Base-by-base conservation (phyloP, 2,113 vertebrate genomes). In the Archocentrus centrarchus region DNA sequence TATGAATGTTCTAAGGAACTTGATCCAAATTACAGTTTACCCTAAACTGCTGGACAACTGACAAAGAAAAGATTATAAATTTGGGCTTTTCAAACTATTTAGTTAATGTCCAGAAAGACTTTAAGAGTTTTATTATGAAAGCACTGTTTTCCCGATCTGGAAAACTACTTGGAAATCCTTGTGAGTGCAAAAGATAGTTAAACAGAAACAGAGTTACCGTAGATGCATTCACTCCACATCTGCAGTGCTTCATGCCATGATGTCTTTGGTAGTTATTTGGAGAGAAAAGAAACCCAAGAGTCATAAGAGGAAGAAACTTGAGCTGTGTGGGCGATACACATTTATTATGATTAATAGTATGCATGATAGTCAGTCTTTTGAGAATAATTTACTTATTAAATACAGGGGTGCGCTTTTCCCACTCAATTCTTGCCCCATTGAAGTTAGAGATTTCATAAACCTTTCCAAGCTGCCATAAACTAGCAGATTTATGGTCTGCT, bases 341-440 rank as follows among this genome's bases (percentile, higher is more conserved):
- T 60, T 80, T 79, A 82, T 76, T 35, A 83, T 88, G 79, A 84
- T 86, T 81, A 82, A 86, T 79, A 27, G 20, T 75, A 44, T n/a
- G 44, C 14, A 35, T 63, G 13, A 9, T 75, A 22, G 63, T 24
- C 11, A 53, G 5, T 73, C 61, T 70, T 83, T 64, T 78, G n/a
- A 41, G 4, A 60, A 63, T 80, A 32, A 55, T 78, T 57, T 60
- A 18, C 44, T 80, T 14, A 59, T 82, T 60, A 64, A 17, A 85
- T 79, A 10, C 24, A 59, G 30, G 57, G 77, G 30, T 5, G 22
- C 20, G 55, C n/a, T n/a, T 20, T 61, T 84, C 47, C 57, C 79
- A 68, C 44, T 44, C 5, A 41, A 77, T 39, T 57, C 13, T 55
- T 70, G 73, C 58, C 50, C 50, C 66, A 66, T 77, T 64, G 27